These are phyloP conservation scores for Sprattus sprattus DNA, from an alignment of 2,113 vertebrate genomes.

Conservation along the genomic window DNA sequence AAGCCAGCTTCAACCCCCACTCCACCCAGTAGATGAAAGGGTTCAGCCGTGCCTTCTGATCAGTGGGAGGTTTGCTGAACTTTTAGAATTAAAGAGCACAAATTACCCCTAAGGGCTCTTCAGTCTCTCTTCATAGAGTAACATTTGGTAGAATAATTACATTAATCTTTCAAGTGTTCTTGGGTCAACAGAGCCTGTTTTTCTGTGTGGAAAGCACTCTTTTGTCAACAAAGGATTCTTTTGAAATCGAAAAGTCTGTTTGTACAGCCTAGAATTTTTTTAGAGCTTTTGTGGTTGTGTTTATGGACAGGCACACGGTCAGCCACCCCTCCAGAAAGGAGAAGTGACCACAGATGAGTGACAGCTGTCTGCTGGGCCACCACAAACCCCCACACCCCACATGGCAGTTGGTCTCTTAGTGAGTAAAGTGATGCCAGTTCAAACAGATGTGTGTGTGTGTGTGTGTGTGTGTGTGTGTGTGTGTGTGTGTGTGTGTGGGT, in stretches of 20 bases:
- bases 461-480: background rate
- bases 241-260: background rate
- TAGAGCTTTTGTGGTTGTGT: background rate
- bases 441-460: slow-evolving; percentile 1
- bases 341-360: background rate
- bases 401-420: background rate
- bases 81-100: background rate
- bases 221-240: background rate
- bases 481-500: slow-evolving; percentile 5
- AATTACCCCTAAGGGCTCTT: background rate
- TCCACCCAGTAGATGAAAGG: background rate
- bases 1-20: background rate
- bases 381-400: background rate
- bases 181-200: background rate
- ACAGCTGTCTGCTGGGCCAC: background rate
- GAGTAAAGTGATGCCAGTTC: slow-evolving; percentile 7
- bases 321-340: background rate
- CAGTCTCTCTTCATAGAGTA: background rate
- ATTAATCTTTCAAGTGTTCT: background rate
- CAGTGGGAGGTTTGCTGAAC: background rate
- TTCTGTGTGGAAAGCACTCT: background rate
- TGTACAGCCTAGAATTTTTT: background rate
- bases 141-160: background rate
- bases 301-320: background rate
- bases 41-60: slow-evolving; percentile 2